Conservation (phyloP, 2,888 invertebrate species). For the Congeria kusceri region DNA sequence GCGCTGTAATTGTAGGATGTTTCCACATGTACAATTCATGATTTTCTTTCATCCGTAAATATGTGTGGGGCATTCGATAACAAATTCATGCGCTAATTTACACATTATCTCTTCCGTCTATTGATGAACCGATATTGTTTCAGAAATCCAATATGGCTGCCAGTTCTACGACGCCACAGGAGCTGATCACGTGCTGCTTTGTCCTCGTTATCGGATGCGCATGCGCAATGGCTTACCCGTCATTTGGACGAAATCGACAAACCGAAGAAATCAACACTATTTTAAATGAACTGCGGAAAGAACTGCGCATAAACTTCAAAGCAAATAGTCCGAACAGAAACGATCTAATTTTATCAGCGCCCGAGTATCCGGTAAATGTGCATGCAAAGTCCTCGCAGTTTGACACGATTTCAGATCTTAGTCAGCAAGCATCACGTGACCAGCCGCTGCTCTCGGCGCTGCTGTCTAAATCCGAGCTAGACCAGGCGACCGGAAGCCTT, state of each 20-base stretch:
- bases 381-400: background rate
- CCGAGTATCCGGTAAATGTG: slow-evolving; percentile 1
- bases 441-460: slow-evolving; percentile 47
- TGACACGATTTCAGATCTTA: background rate
- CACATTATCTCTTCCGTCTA: too few relatives aligned
- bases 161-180: slow-evolving; percentile 1
- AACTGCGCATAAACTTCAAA: slow-evolving; percentile 31
- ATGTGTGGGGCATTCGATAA: too few relatives aligned
- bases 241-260: slow-evolving; percentile 19
- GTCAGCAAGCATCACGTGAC: background rate
- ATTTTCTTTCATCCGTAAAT: too few relatives aligned
- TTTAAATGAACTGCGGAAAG: slow-evolving; percentile 46
- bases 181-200: slow-evolving; percentile 19
- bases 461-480: slow-evolving; percentile 21
- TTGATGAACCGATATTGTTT: too few relatives aligned
- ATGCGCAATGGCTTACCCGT: slow-evolving; percentile 40
- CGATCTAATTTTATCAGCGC: slow-evolving; percentile 9
- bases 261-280: slow-evolving; percentile 33
- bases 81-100: too few relatives aligned
- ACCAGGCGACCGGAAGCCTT: slow-evolving; percentile 5
- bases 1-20: too few relatives aligned
- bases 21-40: too few relatives aligned
- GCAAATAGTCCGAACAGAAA: slow-evolving; percentile 11
- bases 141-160: too few relatives aligned
- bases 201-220: slow-evolving; percentile 36